phyloP scores from a whole-genome alignment of 2,113 vertebrate genomes.

The Acrocephalus arundinaceus region DNA sequence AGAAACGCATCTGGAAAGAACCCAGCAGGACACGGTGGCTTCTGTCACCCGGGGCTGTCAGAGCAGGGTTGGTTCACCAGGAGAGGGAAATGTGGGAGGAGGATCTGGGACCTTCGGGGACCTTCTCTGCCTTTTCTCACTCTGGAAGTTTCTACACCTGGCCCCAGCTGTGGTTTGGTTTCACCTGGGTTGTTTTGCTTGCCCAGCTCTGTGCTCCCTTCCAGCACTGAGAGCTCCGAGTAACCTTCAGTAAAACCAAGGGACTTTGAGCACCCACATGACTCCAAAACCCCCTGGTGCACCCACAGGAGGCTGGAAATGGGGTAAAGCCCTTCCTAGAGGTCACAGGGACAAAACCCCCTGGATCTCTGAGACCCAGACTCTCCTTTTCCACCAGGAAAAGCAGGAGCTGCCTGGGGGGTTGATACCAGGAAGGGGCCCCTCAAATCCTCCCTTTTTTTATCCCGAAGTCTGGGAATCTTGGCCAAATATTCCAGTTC shows the following conservation, averaged over 20 bases:
- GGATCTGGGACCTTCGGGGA: not conserved
- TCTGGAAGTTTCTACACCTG: not conserved
- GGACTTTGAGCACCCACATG: not conserved
- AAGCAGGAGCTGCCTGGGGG: not conserved
- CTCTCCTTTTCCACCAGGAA: not conserved
- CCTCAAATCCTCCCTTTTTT: not conserved
- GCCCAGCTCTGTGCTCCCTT: not conserved
- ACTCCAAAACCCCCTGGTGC: not conserved
- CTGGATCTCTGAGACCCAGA: no score
- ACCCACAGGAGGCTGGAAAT: not conserved
- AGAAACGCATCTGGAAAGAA: not conserved
- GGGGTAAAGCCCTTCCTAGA: not conserved
- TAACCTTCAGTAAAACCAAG: not conserved
- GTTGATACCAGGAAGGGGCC: not conserved
- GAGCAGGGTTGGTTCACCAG: not conserved
- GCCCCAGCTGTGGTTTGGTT: not conserved
- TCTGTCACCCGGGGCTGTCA: not conserved
- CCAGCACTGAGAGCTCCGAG: not conserved
- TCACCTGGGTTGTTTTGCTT: not conserved
- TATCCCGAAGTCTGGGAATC: not conserved
- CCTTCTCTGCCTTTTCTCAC: not conserved
- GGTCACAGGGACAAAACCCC: not conserved
- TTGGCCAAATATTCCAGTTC: not conserved
- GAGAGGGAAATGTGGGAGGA: not conserved
- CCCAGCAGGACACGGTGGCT: rapidly evolving